phyloP scores from a whole-genome alignment of 2,888 invertebrate species.

The Kuschelorhynchus macadamiae region DNA sequence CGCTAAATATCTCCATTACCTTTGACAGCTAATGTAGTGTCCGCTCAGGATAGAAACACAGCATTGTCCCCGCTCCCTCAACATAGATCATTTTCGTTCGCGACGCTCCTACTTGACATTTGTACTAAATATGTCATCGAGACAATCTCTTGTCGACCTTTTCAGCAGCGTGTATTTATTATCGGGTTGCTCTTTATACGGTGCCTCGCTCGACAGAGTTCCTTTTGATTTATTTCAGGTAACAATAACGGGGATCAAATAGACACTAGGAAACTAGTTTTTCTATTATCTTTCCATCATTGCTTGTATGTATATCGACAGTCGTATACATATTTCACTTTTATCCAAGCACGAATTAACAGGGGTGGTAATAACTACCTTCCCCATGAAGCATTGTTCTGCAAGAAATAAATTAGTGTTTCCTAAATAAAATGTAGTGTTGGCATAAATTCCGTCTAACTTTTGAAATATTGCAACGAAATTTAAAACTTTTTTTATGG shows the following conservation, averaged over 20 bases:
- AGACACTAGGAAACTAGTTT: constrained; percentile 12
- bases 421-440: no score
- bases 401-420: no score
- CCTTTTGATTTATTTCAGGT: constrained; percentile 42
- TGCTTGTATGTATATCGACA: background rate
- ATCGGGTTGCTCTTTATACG: constrained; percentile 48
- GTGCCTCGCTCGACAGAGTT: constrained; percentile 32
- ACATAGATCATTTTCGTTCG: constrained; percentile 46
- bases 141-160: constrained; percentile 52
- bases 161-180: constrained; percentile 49
- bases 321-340: no score
- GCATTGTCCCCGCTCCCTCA: constrained; percentile 17
- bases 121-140: constrained; percentile 54
- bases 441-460: no score
- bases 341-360: no score
- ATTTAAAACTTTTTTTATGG: no score
- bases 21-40: background rate
- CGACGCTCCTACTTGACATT: constrained; percentile 50
- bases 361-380: no score
- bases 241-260: constrained; percentile 32
- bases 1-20: constrained; percentile 22
- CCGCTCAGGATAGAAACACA: constrained; percentile 6
- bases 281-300: constrained; percentile 1
- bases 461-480: no score
- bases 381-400: no score